These are phyloP conservation scores for Uromys caudimaculatus DNA, from an alignment of 2,797 vertebrate species.

Conservation along the genomic window DNA sequence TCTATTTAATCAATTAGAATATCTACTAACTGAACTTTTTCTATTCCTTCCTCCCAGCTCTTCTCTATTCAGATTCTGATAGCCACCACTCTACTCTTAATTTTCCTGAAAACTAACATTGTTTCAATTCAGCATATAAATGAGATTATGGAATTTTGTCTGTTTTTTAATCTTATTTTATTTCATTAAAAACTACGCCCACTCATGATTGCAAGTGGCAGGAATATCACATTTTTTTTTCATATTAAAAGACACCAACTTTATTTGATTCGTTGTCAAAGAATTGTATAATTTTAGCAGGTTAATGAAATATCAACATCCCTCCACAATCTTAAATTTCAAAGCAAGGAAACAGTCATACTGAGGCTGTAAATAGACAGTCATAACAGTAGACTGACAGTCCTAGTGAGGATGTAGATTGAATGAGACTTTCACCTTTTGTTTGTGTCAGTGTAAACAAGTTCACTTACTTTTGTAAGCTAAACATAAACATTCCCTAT, in stretches of 20 bases:
- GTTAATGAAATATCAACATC: not conserved
- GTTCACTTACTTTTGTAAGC: slow-evolving; percentile 10
- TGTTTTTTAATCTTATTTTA: not conserved
- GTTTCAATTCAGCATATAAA: not conserved
- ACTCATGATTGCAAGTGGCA: not conserved
- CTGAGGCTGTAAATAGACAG: too few species aligned
- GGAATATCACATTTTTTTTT: not conserved
- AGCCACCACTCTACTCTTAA: not conserved
- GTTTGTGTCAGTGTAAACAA: not conserved
- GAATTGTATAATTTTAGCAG: not conserved
- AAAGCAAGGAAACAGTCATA: not conserved
- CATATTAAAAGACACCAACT: not conserved
- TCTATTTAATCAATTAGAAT: not conserved
- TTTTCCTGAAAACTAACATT: not conserved
- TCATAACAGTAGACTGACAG: not conserved
- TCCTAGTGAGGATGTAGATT: not conserved
- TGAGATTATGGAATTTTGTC: not conserved
- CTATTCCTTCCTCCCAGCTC: not conserved
- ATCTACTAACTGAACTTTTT: not conserved
- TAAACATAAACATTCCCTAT: not conserved
- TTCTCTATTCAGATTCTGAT: not conserved
- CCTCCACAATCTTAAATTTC: not conserved
- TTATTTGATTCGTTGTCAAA: not conserved
- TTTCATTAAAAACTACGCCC: not conserved
- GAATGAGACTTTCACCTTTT: not conserved